Conservation (phyloP, 2,888 invertebrate genomes). For the Ichneumon xanthorius region DNA sequence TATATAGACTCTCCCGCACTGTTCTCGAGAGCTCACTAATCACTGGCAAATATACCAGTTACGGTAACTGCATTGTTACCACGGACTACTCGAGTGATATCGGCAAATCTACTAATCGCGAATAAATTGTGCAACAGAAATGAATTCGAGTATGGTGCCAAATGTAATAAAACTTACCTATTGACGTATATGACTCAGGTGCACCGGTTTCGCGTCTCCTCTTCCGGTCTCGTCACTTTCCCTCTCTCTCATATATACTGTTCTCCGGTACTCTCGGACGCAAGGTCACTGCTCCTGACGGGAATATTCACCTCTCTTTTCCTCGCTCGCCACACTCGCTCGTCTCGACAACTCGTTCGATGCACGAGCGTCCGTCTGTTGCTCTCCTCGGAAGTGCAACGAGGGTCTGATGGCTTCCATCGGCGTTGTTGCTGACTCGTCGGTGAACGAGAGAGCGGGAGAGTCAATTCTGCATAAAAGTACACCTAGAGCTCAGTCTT, state of each 20-base stretch:
- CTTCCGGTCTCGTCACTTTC: constrained; percentile 48
- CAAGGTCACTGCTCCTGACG: constrained; percentile 62
- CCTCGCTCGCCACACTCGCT: constrained; percentile 8
- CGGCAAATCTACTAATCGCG: constrained; percentile 24
- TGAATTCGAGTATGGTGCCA: not conserved
- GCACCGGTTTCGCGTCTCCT: constrained; percentile 27
- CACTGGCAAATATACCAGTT: constrained; percentile 42
- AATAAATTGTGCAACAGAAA: not conserved
- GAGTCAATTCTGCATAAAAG: constrained; percentile 25
- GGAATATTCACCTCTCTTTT: constrained; percentile 1
- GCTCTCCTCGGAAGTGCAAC: constrained; percentile 53
- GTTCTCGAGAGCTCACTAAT: constrained; percentile 45
- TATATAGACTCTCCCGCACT: constrained; percentile 31
- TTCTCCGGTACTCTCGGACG: constrained; percentile 25
- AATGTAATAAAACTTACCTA: constrained; percentile 6
- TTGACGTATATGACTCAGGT: not conserved
- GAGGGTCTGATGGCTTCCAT: constrained; percentile 18
- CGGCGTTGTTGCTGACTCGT: constrained; percentile 36
- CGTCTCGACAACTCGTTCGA: constrained; percentile 32
- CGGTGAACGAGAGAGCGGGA: constrained; percentile 11
- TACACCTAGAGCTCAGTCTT: constrained; percentile 19
- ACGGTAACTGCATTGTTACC: constrained; percentile 43
- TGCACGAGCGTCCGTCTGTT: constrained; percentile 38
- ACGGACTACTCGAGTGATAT: constrained; percentile 14
- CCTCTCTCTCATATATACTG: not conserved